Base-by-base conservation (phyloP, 2,113 vertebrate species). In the Arothron firmamentum region DNA sequence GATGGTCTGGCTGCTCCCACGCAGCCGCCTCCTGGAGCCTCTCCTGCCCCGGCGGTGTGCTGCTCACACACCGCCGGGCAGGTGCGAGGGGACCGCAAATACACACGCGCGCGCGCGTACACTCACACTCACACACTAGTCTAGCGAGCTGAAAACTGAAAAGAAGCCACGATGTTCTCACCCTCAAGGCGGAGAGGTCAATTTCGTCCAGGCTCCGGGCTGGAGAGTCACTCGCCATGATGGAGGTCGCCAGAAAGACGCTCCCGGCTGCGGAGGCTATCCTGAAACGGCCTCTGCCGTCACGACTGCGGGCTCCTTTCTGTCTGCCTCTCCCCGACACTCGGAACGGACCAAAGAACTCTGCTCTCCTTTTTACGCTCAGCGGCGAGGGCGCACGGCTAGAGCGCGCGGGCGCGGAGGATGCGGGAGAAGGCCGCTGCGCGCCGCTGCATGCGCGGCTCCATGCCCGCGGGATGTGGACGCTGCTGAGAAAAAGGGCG, bases 141-240 rank as follows among this genome's bases (percentile, higher is more conserved):
- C 12, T 38, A 38, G 34, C 47, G 6, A 17, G 58, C 10, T 13
- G 5, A 34, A 42, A 20, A 50, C 28, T 5, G n/a, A 6, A 54
- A 47, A 2, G 19, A 41, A 18, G 21, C 43, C 17, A 11, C 18
- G 9, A 4, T 23, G 8, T 14, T 72, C 93, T 94, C 75, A 97
- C 95, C 94, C 92, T 91, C 86, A 97, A 72, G 74, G 93, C 89
- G 34, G 94, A 93, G 52, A 97, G 92, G 85, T 97, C 94, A 64
- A 96, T 96, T 80, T 97, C 94, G 72, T 95, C 93, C 91, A 95
- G 88, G 87, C 94, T 94, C 72, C 94, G 90, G 53, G 93, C 94
- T 19, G 94, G 94, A 63, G 95, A 96, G 79, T 97, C 95, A 75
- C 93, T 96, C 91, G 94, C 93, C 95, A 96, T 96, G 82, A 92